These are phyloP conservation scores for Misgurnus mizolepis DNA, from an alignment of 2,113 vertebrate genomes.

Conservation along the genomic window DNA sequence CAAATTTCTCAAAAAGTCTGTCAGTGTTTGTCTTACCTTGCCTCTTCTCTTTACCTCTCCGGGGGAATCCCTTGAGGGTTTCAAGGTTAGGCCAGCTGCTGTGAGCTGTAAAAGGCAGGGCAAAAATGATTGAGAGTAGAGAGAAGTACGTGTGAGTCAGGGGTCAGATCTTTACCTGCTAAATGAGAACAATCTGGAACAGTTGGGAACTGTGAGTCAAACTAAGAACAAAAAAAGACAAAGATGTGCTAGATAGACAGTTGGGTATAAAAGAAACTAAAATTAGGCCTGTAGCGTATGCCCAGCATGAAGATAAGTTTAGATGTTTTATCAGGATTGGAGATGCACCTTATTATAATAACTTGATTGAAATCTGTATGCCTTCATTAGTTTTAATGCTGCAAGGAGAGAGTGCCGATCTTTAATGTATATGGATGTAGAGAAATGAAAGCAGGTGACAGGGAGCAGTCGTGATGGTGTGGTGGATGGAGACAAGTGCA, in stretches of 20 bases:
- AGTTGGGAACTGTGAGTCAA: constrained; percentile 47
- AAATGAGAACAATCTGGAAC: constrained; percentile 74
- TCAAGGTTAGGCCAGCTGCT: constrained; percentile 71
- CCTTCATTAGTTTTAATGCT: constrained; percentile 44
- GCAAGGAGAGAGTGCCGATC: constrained; percentile 78
- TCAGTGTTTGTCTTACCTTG: constrained; percentile 9
- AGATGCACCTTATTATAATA: constrained; percentile 69
- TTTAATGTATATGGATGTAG: constrained; percentile 55
- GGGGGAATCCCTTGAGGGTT: constrained; percentile 65
- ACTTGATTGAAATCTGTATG: constrained; percentile 73
- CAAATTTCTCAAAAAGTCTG: too few relatives aligned
- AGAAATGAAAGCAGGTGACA: constrained; percentile 60
- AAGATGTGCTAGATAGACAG: constrained; percentile 40
- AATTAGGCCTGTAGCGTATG: constrained; percentile 64
- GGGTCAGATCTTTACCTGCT: constrained; percentile 59
- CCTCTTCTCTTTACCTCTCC: constrained; percentile 30
- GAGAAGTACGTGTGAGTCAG: constrained; percentile 56
- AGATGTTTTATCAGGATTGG: background rate
- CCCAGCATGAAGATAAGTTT: constrained; percentile 37
- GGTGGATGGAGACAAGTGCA: constrained; percentile 53
- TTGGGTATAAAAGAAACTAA: constrained; percentile 46
- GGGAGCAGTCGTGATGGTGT: constrained; percentile 55
- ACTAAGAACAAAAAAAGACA: constrained; percentile 42
- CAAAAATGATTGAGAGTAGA: constrained; percentile 60
- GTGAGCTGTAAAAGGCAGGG: constrained; percentile 57